phyloP scores from a whole-genome alignment of 2,113 vertebrate genomes.

The Rhinolophus ferrumequinum region DNA sequence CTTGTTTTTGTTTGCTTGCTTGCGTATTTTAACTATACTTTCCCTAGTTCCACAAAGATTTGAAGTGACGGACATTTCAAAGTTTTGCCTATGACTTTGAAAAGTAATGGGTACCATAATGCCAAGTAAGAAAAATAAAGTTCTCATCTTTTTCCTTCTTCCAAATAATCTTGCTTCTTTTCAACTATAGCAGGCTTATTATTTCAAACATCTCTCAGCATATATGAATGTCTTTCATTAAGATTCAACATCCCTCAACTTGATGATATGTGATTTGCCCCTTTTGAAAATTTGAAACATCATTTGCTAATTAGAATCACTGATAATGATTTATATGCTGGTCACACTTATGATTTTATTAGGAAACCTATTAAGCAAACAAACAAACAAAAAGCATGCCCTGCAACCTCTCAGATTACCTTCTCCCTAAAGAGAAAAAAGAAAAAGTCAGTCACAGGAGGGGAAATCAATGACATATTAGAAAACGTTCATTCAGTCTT shows the following conservation, averaged over 20 bases:
- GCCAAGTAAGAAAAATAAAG: not conserved
- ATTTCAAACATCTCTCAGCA: not conserved
- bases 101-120: not conserved
- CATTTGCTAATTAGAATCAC: constrained; percentile 41
- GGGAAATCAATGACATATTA: constrained; percentile 64
- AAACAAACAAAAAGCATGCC: not conserved
- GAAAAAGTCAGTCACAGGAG: not conserved
- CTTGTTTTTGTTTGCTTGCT: not conserved
- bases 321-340: not conserved
- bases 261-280: not conserved
- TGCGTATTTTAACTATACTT: not conserved
- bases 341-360: not conserved
- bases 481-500: not conserved
- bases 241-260: not conserved
- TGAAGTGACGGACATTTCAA: not conserved
- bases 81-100: not conserved
- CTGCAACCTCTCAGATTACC: not conserved
- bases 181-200: not conserved
- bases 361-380: constrained; percentile 10
- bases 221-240: constrained; percentile 1
- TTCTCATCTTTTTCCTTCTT: not conserved
- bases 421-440: not conserved
- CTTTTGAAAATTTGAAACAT: constrained; percentile 47
- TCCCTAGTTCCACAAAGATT: constrained; percentile 2
- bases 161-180: constrained; percentile 8